Evolutionary conservation across 2,113 vertebrate genomes (phyloP), one percentile per base, ranked within the genome.

Genomic region (Thermophis baileyi): DNA sequence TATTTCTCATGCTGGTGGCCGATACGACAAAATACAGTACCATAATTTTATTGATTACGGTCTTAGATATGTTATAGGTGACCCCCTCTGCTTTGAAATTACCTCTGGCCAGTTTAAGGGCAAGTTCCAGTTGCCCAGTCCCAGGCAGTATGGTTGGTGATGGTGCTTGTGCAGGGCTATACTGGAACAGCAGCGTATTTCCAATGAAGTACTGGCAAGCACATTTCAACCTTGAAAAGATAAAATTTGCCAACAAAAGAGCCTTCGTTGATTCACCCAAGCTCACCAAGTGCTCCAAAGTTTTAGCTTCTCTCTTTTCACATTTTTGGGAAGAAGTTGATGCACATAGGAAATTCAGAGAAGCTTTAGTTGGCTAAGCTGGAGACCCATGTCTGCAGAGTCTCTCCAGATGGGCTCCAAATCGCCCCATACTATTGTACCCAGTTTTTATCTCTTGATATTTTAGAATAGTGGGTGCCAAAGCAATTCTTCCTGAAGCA

Each of bases 91-190:
- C 49, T 81, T 74, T 74, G n/a, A 74, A 20, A 40, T 96, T 97
- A 97, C 97, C 96, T 98, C 96, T 97, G 92, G 96, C 96, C 81
- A 97, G 46, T 69, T 96, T 96, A 90, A 97, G 0, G 50, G 93
- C 93, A 51, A 98, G 92, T 46, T 2, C 3, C 0, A 98, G 95
- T 46, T 90, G 50, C 30, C 96, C 97, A 93, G 92, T 85, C 5
- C 95, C 96, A 90, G 96, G 88, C 8, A 95, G 85, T 69, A 94
- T 49, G 63, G 25, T 91, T 1, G 95, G 94, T 24, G 24, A 69
- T 20, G 81, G 91, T 24, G 16, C 96, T 20, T 94, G 94, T 89
- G 92, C 57, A 10, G 63, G 57, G 35, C 91, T 91, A 14, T 97
- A 95, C 4, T 0, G 88, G 47, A 96, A 6, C 63, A 87, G 50